Evolutionary conservation across 1,140 invertebrate genomes (phyloP).

Genomic region (Drosophila pectinifera): DNA sequence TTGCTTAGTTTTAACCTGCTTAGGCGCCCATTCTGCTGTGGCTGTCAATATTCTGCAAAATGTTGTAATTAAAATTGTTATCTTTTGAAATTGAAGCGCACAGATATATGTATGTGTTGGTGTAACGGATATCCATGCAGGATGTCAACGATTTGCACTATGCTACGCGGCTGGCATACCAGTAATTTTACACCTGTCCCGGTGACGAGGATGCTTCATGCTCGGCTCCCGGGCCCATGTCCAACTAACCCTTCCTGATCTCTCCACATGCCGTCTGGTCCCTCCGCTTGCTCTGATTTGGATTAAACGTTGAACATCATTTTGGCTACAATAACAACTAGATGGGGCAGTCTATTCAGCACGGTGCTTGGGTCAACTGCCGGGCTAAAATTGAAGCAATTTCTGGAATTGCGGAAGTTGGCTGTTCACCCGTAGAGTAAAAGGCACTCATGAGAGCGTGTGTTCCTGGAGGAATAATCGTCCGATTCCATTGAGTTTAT

Average conservation of each 20-base stretch:
- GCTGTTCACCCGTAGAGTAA: constrained; percentile 15
- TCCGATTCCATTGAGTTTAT: not conserved
- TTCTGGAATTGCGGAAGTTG: constrained; percentile 39
- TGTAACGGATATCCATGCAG: constrained; percentile 60
- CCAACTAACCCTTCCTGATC: constrained; percentile 23
- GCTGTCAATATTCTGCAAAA: constrained; percentile 53
- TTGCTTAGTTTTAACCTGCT: constrained; percentile 3
- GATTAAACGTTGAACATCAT: constrained; percentile 47
- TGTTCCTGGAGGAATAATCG: not conserved
- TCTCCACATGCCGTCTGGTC: not conserved
- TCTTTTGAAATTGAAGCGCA: constrained; percentile 54
- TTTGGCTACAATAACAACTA: constrained; percentile 18
- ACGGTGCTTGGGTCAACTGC: constrained; percentile 56
- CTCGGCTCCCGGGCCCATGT: constrained; percentile 1
- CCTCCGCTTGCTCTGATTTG: not conserved
- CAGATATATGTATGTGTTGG: constrained; percentile 16
- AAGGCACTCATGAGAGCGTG: not conserved
- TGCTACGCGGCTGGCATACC: constrained; percentile 65
- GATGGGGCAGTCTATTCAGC: not conserved
- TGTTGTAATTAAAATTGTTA: constrained; percentile 75
- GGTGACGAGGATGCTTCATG: constrained; percentile 32
- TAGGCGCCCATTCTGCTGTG: constrained; percentile 30
- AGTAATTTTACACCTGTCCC: constrained; percentile 72
- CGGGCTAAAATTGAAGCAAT: constrained; percentile 43
- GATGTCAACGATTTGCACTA: constrained; percentile 60